These are phyloP conservation scores for Meteorus sp. DNA, from an alignment of 1,140 invertebrate species.

Conservation along the genomic window DNA sequence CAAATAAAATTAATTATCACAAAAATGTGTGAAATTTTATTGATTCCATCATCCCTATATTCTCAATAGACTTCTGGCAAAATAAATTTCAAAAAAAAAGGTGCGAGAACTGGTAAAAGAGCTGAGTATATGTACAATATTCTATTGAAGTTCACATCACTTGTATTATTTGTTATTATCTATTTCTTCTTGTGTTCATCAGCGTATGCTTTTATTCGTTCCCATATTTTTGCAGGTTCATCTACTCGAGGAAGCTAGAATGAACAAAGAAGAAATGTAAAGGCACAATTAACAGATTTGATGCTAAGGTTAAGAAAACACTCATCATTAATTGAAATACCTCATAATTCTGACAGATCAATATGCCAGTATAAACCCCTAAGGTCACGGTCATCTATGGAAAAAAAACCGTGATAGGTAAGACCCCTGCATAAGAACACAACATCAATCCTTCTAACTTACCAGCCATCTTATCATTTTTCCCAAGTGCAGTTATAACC, in stretches of 20 bases:
- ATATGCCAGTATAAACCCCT: constrained; percentile 79
- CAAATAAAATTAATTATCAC: constrained; percentile 22
- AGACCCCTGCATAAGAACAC: constrained; percentile 10
- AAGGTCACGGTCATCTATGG: constrained; percentile 75
- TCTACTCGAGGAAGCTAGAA: constrained; percentile 80
- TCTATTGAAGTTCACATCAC: constrained; percentile 25
- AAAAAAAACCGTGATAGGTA: constrained; percentile 41
- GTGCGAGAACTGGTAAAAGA: constrained; percentile 22
- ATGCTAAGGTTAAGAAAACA: constrained; percentile 8
- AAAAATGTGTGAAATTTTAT: constrained; percentile 21
- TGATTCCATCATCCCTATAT: constrained; percentile 13
- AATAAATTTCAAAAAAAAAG: constrained; percentile 29
- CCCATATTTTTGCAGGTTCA: constrained; percentile 71
- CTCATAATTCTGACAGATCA: constrained; percentile 81
- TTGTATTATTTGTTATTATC: constrained; percentile 27
- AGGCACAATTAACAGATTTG: constrained; percentile 13
- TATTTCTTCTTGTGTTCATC: constrained; percentile 67
- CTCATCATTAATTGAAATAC: constrained; percentile 55
- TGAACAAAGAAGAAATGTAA: constrained; percentile 19
- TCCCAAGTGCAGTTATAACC: too few relatives aligned
- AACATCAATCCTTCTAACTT: constrained; percentile 25
- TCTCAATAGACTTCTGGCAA: constrained; percentile 39
- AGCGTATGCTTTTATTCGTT: constrained; percentile 68
- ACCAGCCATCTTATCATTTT: constrained; percentile 50
- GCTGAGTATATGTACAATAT: constrained; percentile 18